phyloP scores from a whole-genome alignment of 2,888 invertebrate genomes.

The Eupeodes latifasciatus region DNA sequence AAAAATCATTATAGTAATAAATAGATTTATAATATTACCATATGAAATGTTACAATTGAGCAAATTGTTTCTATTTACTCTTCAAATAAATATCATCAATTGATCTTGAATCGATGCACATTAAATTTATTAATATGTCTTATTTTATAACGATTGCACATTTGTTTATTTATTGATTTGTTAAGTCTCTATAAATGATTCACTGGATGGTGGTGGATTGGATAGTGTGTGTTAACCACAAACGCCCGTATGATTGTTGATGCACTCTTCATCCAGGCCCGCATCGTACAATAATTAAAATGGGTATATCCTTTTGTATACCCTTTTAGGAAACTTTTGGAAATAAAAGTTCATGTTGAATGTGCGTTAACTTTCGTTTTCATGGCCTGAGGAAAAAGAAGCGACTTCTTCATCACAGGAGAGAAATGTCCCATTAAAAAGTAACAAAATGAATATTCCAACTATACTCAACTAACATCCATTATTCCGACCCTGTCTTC shows the following conservation, averaged over 20 bases:
- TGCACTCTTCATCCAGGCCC: constrained; percentile 25
- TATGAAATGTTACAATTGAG: not conserved
- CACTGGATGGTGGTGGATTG: constrained; percentile 8
- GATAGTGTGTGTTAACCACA: constrained; percentile 9
- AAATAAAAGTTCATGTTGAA: too few relatives aligned
- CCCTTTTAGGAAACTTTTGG: too few relatives aligned
- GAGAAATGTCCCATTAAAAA: not conserved
- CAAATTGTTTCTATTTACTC: not conserved
- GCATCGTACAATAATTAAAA: not conserved
- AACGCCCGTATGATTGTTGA: constrained; percentile 11
- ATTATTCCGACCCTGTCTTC: not conserved
- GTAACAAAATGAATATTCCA: not conserved
- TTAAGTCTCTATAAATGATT: constrained; percentile 33
- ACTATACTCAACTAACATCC: not conserved
- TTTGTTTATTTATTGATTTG: constrained; percentile 54
- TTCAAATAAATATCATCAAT: not conserved
- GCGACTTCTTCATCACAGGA: too few relatives aligned
- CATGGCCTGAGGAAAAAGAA: too few relatives aligned
- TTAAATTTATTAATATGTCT: constrained; percentile 2
- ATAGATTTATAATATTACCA: not conserved
- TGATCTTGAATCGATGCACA: not conserved
- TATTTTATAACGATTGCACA: not conserved
- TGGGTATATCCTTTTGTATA: too few relatives aligned
- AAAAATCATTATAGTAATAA: too few relatives aligned
- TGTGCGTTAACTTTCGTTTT: too few relatives aligned